These are phyloP conservation scores for Hylaeus anthracinus DNA, from an alignment of 1,140 invertebrate species.

Conservation along the genomic window DNA sequence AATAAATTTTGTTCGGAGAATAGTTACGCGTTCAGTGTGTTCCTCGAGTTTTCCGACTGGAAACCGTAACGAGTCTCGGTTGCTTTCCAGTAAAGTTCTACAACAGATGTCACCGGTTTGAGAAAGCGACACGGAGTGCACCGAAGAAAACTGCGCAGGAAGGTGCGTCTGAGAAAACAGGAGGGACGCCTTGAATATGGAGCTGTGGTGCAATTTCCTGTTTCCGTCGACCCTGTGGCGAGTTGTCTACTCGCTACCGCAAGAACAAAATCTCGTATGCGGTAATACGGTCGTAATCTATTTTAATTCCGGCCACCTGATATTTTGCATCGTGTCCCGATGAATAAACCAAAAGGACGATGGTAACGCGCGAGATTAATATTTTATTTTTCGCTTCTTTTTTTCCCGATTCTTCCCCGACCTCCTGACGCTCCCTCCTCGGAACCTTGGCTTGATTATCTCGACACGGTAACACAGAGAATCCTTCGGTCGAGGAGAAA, in stretches of 20 bases:
- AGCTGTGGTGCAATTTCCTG: constrained; percentile 38
- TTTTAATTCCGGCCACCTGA: constrained; percentile 40
- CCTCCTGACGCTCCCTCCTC: not conserved
- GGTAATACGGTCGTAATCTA: constrained; percentile 38
- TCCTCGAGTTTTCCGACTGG: too few relatives aligned
- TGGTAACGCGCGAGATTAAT: constrained; percentile 5
- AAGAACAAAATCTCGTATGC: constrained; percentile 23
- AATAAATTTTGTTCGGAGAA: too few relatives aligned
- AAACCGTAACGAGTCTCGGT: not conserved
- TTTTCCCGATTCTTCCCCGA: not conserved
- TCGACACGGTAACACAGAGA: constrained; percentile 24
- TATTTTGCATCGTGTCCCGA: constrained; percentile 20
- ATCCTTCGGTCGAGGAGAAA: not conserved
- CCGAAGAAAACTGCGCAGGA: constrained; percentile 23
- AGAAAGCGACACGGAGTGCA: not conserved
- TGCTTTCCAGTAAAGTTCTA: too few relatives aligned
- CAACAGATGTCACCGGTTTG: not conserved
- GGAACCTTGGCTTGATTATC: constrained; percentile 25
- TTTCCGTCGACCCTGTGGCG: constrained; percentile 35
- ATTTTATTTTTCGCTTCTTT: not conserved
- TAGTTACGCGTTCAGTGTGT: too few relatives aligned
- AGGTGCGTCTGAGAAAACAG: constrained; percentile 15
- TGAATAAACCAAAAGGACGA: constrained; percentile 27
- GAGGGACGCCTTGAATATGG: constrained; percentile 31
- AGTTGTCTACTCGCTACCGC: constrained; percentile 9